Conservation (phyloP, 2,888 invertebrate species). For the Agrotis puta region DNA sequence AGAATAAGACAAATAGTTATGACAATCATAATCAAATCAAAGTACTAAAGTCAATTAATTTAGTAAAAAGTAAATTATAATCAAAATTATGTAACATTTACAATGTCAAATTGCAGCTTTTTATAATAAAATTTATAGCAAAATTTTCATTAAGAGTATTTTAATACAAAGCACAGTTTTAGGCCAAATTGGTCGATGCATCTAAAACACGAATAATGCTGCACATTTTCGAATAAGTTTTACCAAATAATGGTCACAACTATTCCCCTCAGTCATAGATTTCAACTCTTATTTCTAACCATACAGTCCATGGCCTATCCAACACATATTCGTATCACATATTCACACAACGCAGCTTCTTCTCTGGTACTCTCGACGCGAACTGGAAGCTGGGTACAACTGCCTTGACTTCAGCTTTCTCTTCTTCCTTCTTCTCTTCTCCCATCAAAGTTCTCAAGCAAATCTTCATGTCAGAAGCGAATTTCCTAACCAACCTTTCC, state of each 20-base stretch:
- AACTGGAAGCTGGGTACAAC: slow-evolving; percentile 92
- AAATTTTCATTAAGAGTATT: slow-evolving; percentile 34
- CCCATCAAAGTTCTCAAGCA: slow-evolving; percentile 91
- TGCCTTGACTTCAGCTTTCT: slow-evolving; percentile 82
- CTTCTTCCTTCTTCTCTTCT: slow-evolving; percentile 77
- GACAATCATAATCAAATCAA: slow-evolving; percentile 36
- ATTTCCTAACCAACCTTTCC: slow-evolving; percentile 92
- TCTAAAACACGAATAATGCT: slow-evolving; percentile 20
- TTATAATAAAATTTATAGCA: slow-evolving; percentile 24
- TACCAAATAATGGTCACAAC: slow-evolving; percentile 53
- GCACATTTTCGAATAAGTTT: slow-evolving; percentile 14
- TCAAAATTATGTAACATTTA: slow-evolving; percentile 4
- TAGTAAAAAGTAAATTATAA: slow-evolving; percentile 19
- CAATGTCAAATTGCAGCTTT: slow-evolving; percentile 18
- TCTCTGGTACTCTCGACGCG: slow-evolving; percentile 93
- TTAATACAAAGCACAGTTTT: slow-evolving; percentile 32
- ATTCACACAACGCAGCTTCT: slow-evolving; percentile 95
- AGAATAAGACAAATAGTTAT: slow-evolving; percentile 60
- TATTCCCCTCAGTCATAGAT: slow-evolving; percentile 52
- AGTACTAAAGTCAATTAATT: slow-evolving; percentile 12
- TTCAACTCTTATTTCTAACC: slow-evolving; percentile 47
- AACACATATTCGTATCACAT: slow-evolving; percentile 90
- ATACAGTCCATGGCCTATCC: slow-evolving; percentile 38
- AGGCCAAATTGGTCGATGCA: slow-evolving; percentile 25
- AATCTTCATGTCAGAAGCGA: slow-evolving; percentile 89